Conservation (phyloP, 2,797 vertebrate genomes). For the Macropodus opercularis region DNA sequence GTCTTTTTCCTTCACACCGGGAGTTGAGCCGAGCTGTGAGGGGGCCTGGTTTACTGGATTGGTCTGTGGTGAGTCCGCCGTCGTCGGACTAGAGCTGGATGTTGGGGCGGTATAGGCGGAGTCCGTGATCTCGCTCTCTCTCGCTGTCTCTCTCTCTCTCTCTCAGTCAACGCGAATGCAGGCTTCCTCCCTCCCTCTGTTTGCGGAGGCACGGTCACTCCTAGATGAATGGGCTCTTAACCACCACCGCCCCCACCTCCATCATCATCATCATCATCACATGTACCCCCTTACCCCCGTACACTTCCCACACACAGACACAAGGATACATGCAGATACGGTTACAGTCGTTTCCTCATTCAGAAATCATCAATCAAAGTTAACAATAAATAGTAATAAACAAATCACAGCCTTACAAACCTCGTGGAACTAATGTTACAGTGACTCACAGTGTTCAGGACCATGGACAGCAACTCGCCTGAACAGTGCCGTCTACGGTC, state of each 20-base stretch:
- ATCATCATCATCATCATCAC: no score
- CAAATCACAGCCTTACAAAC: not conserved
- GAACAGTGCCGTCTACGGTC: not conserved
- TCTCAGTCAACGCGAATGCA: constrained; percentile 69
- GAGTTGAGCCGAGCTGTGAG: constrained; percentile 54
- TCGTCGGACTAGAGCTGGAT: constrained; percentile 59
- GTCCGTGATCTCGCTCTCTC: constrained; percentile 38
- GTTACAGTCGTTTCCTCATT: not conserved
- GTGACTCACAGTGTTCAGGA: constrained; percentile 42
- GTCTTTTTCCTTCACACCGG: constrained; percentile 51
- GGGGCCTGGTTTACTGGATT: constrained; percentile 49
- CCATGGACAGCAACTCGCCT: constrained; percentile 65
- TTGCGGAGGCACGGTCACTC: constrained; percentile 68
- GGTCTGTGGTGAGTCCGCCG: constrained; percentile 58
- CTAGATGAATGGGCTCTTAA: constrained; percentile 62
- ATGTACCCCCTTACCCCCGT: constrained; percentile 16
- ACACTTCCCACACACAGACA: not conserved
- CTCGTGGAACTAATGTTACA: not conserved
- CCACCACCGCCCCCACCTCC: no score
- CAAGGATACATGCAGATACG: not conserved
- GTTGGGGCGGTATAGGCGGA: constrained; percentile 69
- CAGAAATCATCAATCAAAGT: no score
- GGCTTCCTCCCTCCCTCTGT: constrained; percentile 39
- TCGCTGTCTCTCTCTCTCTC: constrained; percentile 31
- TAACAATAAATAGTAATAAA: no score